Conservation (phyloP, 2,797 vertebrate genomes). For the Tenualosa ilisha region DNA sequence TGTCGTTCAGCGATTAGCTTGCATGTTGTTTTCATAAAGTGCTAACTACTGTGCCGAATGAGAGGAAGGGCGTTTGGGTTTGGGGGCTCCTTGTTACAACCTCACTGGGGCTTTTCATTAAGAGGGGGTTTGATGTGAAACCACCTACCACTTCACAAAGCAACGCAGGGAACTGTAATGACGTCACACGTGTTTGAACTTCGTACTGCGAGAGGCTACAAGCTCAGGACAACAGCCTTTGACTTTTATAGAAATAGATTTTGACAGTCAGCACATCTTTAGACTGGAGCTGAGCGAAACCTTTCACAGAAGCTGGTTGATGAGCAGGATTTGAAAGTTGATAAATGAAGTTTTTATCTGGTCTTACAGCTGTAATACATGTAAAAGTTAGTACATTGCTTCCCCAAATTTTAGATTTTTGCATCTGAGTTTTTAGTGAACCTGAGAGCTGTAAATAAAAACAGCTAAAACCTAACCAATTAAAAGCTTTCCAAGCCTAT, state of each 20-base stretch:
- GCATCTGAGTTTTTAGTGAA: background rate
- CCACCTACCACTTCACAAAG: slow-evolving; percentile 16
- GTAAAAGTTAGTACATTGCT: no score
- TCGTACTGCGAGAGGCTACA: background rate
- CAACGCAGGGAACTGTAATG: background rate
- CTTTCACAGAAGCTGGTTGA: background rate
- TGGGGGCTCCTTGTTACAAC: background rate
- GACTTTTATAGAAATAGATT: background rate
- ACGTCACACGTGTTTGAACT: background rate
- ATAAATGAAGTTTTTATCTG: background rate
- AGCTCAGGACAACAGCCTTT: background rate
- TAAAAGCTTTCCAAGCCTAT: background rate
- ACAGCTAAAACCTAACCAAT: background rate
- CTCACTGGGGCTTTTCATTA: background rate
- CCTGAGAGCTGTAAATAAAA: background rate
- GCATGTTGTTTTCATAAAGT: slow-evolving; percentile 20
- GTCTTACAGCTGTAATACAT: background rate
- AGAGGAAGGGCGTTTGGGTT: background rate
- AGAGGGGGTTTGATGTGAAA: background rate
- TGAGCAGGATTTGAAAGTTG: background rate
- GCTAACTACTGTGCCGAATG: background rate
- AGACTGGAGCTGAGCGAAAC: background rate
- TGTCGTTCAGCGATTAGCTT: background rate
- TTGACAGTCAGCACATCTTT: background rate
- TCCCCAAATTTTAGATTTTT: background rate